Conservation (phyloP, 1,140 invertebrate genomes). For the Drosophila truncata region DNA sequence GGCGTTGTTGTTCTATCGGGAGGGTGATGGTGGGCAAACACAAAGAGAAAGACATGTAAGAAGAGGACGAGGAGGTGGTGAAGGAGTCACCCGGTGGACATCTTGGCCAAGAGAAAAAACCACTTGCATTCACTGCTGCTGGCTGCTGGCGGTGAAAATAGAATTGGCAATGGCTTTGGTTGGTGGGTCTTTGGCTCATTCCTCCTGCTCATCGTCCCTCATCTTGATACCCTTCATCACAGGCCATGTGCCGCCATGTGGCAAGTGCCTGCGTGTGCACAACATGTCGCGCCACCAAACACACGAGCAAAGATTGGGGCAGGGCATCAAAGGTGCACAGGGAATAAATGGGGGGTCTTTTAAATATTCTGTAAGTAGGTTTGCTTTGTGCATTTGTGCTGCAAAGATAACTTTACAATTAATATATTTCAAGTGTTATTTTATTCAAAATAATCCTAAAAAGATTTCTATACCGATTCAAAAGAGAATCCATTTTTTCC, state of each 20-base stretch:
- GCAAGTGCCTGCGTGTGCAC: conserved; percentile 67
- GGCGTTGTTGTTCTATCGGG: conserved; percentile 30
- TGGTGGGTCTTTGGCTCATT: conserved; percentile 24
- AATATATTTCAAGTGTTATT: not conserved
- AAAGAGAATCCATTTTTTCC: not conserved
- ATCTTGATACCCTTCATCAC: conserved; percentile 10
- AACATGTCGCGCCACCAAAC: conserved; percentile 73
- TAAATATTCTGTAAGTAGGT: not conserved
- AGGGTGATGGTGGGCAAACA: not conserved
- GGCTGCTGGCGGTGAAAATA: conserved; percentile 59
- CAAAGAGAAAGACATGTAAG: not conserved
- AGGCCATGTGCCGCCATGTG: conserved; percentile 27
- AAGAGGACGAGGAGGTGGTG: conserved; percentile 6
- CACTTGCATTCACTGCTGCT: conserved; percentile 69
- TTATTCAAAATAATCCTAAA: not conserved
- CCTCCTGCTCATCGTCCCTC: conserved; percentile 17
- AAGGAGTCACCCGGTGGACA: conserved; percentile 20
- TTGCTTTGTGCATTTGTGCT: not conserved
- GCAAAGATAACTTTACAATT: not conserved
- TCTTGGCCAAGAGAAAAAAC: conserved; percentile 53
- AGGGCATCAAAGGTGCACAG: conserved; percentile 42
- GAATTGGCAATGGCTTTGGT: conserved; percentile 81
- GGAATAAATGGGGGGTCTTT: not conserved
- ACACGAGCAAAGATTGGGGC: conserved; percentile 25
- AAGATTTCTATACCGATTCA: not conserved